phyloP scores from a whole-genome alignment of 2,797 vertebrate species.

The Vireo griseus region DNA sequence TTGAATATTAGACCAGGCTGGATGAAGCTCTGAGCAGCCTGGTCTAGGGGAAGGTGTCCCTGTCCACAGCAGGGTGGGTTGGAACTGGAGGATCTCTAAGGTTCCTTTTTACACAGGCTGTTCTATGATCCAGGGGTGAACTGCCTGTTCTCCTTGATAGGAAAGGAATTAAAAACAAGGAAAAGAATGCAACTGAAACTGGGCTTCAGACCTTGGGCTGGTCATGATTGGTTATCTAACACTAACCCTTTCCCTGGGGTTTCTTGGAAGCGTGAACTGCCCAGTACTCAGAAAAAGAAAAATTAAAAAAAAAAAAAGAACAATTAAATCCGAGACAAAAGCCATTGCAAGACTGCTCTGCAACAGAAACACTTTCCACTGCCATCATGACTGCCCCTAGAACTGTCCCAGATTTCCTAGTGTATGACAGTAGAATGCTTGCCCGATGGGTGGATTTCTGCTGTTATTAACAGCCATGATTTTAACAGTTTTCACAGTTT shows the following conservation, averaged over 20 bases:
- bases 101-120: background rate
- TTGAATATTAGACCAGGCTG: fast-evolving
- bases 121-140: background rate
- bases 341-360: background rate
- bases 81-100: background rate
- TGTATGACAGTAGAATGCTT: background rate
- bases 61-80: background rate
- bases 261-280: background rate
- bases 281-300: background rate
- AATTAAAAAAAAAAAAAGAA: background rate
- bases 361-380: background rate
- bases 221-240: background rate
- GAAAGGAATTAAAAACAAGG: background rate
- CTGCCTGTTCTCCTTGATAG: background rate
- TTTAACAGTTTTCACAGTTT: background rate
- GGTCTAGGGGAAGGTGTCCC: background rate
- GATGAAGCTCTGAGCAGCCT: background rate
- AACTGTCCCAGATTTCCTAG: background rate
- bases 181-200: background rate
- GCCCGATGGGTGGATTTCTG: background rate
- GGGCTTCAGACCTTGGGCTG: background rate
- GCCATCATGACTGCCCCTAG: background rate
- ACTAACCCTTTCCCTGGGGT: background rate
- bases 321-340: background rate
- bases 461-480: background rate